phyloP scores from a whole-genome alignment of 2,888 invertebrate genomes.

The Chrysomela aeneicollis region DNA sequence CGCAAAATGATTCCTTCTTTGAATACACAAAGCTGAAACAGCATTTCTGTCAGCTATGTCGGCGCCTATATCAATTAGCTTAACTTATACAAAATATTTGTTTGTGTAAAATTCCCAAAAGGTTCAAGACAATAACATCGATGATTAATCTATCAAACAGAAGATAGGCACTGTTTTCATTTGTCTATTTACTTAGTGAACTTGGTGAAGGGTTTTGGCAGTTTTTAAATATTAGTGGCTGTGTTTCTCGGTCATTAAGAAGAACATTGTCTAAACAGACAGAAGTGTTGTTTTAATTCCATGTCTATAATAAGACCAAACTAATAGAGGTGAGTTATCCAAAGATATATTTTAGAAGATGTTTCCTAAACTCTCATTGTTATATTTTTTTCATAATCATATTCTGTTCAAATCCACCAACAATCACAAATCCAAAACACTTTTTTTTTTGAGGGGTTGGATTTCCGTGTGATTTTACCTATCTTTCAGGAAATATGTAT shows the following conservation, averaged over 20 bases:
- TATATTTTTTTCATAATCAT: too few species aligned
- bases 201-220: conserved; percentile 17
- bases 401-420: too few species aligned
- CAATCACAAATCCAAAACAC: too few species aligned
- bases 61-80: conserved; percentile 11
- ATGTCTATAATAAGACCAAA: background rate
- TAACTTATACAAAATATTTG: conserved; percentile 23
- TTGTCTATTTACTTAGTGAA: conserved; percentile 16
- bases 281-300: background rate
- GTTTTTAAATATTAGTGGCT: background rate
- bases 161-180: background rate
- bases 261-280: background rate
- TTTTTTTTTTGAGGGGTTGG: too few species aligned
- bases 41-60: background rate
- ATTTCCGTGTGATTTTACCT: too few species aligned
- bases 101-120: conserved; percentile 18
- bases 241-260: background rate
- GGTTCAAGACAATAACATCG: conserved; percentile 11
- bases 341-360: background rate
- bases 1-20: conserved; percentile 27
- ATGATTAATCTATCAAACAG: background rate
- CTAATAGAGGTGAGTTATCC: background rate
- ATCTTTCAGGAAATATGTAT: too few species aligned
- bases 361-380: too few species aligned
- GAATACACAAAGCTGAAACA: conserved; percentile 15